Base-by-base conservation (phyloP, 92 coral and sea anemone species). In the Zoanthus sansibaricus region DNA sequence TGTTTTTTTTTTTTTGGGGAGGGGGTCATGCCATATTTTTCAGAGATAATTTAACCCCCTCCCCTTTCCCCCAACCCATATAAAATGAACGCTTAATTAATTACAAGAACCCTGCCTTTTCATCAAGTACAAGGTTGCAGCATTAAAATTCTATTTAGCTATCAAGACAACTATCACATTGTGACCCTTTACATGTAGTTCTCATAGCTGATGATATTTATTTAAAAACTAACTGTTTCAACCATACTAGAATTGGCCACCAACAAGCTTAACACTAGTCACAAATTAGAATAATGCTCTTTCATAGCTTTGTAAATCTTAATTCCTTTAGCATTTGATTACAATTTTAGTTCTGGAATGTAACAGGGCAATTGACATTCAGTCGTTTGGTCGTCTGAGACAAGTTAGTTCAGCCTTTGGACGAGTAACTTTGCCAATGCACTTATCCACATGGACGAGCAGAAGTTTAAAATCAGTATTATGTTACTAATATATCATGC, bases 271-370 rank as follows among this genome's bases (percentile, higher is more conserved):
- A 30, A 37, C 86, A 48, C 52, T 48, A 48, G 0, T 48, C 0
- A 48, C 68, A 82, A 64, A 82, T 82, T 82, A 82, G 9, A 64
- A 82, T 66, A 82, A 2, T 82, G 6, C 75, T 75, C 86, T 82
- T 44, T 82, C 86, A 66, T 82, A 42, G 86, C 86, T 82, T 62
- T 82, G 25, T 75, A 82, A 82, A 82, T 82, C 86, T 8, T 16
- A 82, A 62, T 82, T 11, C 75, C 75, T 75, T 32, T 64, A 66
- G 9, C 86, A 12, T 25, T 82, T 62, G 21, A 82, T 25, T 78
- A n/a, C 71, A 9, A 78, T 56, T 51, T 6, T 79, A 48, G 52
- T 48, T 48, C 56, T 33, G 69, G 18, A 59, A 12, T 15, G 1
- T n/a, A 59, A 59, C 18, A 14, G 20, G 18, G 20, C 68, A 59